Evolutionary conservation across 2,113 vertebrate species (phyloP).

Genomic region (Pyrgilauda ruficollis): DNA sequence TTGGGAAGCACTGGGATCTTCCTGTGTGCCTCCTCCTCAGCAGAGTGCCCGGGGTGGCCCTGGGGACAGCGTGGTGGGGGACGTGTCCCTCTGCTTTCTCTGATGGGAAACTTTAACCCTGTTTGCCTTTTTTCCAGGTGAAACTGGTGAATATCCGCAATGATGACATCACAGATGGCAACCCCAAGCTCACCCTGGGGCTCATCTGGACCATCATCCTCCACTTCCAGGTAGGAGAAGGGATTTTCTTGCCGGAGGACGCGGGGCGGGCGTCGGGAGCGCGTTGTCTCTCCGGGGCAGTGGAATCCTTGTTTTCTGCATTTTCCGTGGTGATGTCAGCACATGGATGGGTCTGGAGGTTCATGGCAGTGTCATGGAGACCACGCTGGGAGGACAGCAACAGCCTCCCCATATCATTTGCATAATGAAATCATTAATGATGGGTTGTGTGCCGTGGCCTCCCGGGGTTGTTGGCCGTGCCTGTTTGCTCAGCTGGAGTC

Average conservation of each 20-base stretch:
- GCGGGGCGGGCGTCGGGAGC: rapidly evolving
- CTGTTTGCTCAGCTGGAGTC: constrained; percentile 15
- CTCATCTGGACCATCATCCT: constrained; percentile 99
- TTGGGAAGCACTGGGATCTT: background rate
- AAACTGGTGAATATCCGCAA: constrained; percentile 98
- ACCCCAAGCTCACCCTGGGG: constrained; percentile 95
- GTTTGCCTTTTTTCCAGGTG: constrained; percentile 75
- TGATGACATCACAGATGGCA: constrained; percentile 97
- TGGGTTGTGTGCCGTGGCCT: background rate
- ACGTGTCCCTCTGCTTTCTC: background rate
- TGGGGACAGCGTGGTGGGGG: background rate
- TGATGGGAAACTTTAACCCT: background rate
- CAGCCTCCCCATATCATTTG: background rate
- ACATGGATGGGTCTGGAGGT: background rate
- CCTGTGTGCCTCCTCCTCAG: background rate
- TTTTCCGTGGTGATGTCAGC: rapidly evolving
- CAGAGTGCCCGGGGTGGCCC: rapidly evolving
- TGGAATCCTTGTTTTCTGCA: rapidly evolving
- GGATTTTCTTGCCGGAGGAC: background rate
- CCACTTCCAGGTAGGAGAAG: constrained; percentile 90
- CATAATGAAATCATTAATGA: background rate
- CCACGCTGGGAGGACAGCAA: background rate
- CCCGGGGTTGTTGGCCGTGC: background rate
- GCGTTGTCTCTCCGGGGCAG: rapidly evolving
- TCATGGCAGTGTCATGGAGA: background rate